Evolutionary conservation across 2,797 vertebrate species (phyloP).

Genomic region (Cryptoprocta ferox): DNA sequence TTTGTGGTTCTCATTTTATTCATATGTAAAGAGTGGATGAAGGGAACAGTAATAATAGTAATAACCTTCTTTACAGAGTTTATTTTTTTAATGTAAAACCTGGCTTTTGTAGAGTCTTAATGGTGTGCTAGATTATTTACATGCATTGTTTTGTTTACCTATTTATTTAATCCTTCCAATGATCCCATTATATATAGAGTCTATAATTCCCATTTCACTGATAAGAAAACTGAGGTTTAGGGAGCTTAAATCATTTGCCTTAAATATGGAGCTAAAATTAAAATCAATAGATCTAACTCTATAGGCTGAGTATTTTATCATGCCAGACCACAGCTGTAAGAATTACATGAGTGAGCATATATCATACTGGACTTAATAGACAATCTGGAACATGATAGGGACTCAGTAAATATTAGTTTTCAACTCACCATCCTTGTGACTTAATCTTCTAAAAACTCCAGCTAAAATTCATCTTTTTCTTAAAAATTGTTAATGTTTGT

Average conservation of each 20-base stretch:
- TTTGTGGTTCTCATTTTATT: not conserved
- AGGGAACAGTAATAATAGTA: not conserved
- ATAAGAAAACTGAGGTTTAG: constrained; percentile 13
- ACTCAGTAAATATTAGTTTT: not conserved
- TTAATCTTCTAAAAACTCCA: not conserved
- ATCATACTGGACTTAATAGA: not conserved
- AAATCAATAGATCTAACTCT: not conserved
- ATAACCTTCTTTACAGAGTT: not conserved
- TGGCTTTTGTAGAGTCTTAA: not conserved
- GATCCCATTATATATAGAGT: not conserved
- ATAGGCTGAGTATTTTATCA: not conserved
- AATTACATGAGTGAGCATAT: not conserved
- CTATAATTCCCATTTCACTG: not conserved
- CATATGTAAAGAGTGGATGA: not conserved
- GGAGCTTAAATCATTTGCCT: not conserved
- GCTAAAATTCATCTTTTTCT: not conserved
- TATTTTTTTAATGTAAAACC: not conserved
- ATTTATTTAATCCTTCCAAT: not conserved
- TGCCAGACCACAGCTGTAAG: not conserved
- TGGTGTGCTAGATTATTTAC: not conserved
- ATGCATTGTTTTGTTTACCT: not conserved
- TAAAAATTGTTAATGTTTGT: too few species aligned
- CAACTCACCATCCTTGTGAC: not conserved
- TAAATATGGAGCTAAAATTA: not conserved
- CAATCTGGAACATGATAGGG: not conserved